Evolutionary conservation across 2,113 vertebrate species (phyloP).

Genomic region (Plestiodon gilberti): DNA sequence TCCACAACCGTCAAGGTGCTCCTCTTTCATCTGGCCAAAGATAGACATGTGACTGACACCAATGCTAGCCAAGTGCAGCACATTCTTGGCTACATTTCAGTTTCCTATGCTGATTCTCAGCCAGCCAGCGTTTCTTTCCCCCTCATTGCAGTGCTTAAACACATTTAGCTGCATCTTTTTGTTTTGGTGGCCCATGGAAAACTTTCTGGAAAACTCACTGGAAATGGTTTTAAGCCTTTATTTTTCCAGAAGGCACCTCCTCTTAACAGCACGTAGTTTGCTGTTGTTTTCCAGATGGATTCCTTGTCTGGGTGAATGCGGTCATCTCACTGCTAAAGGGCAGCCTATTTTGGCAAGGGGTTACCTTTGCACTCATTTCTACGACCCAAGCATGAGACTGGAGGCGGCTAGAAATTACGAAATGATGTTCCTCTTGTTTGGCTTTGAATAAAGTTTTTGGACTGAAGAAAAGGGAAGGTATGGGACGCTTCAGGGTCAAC

Average conservation of each 20-base stretch:
- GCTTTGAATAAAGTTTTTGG: background rate
- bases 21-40: background rate
- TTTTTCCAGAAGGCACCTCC: background rate
- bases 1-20: background rate
- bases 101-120: background rate
- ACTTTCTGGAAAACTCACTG: background rate
- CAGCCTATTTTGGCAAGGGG: background rate
- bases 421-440: background rate
- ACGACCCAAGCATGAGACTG: background rate
- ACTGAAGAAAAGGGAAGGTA: background rate
- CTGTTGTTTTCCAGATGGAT: slow-evolving; percentile 26
- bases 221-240: background rate
- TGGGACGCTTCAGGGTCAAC: background rate
- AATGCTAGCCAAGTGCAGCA: background rate
- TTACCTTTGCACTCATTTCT: background rate
- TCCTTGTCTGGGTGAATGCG: background rate
- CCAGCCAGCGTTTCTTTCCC: background rate
- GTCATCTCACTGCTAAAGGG: background rate
- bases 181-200: background rate
- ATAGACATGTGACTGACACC: background rate
- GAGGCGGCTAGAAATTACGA: background rate
- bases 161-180: background rate
- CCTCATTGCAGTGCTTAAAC: background rate
- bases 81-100: background rate
- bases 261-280: background rate